Conservation (phyloP, 2,888 invertebrate species). For the Drosophila picticornis region DNA sequence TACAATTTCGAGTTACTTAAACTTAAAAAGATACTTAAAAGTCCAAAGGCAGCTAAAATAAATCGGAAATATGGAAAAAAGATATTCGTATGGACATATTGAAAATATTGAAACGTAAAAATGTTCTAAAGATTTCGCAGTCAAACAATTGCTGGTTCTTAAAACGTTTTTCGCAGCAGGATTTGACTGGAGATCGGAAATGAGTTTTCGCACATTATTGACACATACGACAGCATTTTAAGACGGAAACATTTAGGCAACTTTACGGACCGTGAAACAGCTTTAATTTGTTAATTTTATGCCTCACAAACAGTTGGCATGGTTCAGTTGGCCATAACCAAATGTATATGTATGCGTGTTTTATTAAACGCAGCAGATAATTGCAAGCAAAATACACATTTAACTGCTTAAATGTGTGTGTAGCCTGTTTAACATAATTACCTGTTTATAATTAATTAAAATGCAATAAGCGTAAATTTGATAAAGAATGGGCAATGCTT, state of each 20-base stretch:
- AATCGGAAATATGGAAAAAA: not conserved
- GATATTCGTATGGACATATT: not conserved
- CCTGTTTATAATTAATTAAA: constrained; percentile 82
- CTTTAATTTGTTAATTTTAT: constrained; percentile 53
- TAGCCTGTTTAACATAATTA: constrained; percentile 78
- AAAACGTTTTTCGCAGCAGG: constrained; percentile 45
- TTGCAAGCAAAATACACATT: constrained; percentile 23
- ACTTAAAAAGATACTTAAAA: not conserved
- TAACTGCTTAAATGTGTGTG: constrained; percentile 12
- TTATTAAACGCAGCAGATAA: constrained; percentile 32
- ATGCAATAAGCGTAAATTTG: constrained; percentile 82
- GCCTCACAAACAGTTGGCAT: not conserved
- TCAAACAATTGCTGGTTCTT: constrained; percentile 25
- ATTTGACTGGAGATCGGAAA: constrained; percentile 38
- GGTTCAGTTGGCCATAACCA: constrained; percentile 38
- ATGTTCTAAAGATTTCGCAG: not conserved
- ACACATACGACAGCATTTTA: constrained; percentile 56
- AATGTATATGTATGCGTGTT: constrained; percentile 20
- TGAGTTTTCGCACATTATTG: constrained; percentile 62
- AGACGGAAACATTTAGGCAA: constrained; percentile 63
- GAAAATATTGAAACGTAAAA: not conserved
- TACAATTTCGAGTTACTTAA: no score
- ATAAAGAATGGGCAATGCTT: constrained; percentile 72
- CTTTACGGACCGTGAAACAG: constrained; percentile 41
- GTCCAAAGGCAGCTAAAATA: not conserved